Conservation (phyloP, 1,140 invertebrate genomes). For the Muscidifurax raptorellus region DNA sequence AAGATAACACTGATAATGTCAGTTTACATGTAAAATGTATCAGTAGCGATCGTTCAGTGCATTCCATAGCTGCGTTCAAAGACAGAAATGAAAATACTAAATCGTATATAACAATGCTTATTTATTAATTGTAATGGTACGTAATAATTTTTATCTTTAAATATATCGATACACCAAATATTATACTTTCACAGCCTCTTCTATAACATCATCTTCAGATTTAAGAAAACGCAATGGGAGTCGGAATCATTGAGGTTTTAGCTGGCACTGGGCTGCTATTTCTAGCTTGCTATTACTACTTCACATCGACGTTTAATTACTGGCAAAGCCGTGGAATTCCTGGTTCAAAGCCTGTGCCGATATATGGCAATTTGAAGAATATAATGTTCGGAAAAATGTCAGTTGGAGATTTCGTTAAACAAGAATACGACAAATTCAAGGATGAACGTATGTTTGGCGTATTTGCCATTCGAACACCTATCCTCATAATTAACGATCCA, state of each 20-base stretch:
- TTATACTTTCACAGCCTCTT: too few species aligned
- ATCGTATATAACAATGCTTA: background rate
- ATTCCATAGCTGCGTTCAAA: background rate
- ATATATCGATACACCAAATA: too few species aligned
- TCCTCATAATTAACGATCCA: slow-evolving; percentile 56
- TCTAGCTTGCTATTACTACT: slow-evolving; percentile 42
- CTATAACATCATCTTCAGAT: background rate
- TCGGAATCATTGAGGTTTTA: slow-evolving; percentile 41
- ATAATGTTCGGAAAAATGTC: slow-evolving; percentile 44
- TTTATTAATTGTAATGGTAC: too few species aligned
- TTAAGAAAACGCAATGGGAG: slow-evolving; percentile 19
- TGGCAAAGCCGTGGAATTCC: slow-evolving; percentile 57
- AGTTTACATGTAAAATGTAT: background rate
- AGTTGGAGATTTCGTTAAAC: slow-evolving; percentile 50
- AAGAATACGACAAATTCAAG: slow-evolving; percentile 56
- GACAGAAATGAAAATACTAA: background rate
- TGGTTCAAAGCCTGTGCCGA: slow-evolving; percentile 56
- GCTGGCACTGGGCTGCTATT: background rate
- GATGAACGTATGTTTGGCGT: slow-evolving; percentile 60
- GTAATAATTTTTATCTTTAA: too few species aligned
- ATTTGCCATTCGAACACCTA: slow-evolving; percentile 52
- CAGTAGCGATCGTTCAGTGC: background rate
- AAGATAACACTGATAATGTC: background rate
- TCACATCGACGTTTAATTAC: slow-evolving; percentile 48
- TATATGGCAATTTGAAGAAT: slow-evolving; percentile 62